Evolutionary conservation across 2,888 invertebrate species (phyloP), one percentile per base, ranked within the genome.

Genomic region (Heliothis peltigera): DNA sequence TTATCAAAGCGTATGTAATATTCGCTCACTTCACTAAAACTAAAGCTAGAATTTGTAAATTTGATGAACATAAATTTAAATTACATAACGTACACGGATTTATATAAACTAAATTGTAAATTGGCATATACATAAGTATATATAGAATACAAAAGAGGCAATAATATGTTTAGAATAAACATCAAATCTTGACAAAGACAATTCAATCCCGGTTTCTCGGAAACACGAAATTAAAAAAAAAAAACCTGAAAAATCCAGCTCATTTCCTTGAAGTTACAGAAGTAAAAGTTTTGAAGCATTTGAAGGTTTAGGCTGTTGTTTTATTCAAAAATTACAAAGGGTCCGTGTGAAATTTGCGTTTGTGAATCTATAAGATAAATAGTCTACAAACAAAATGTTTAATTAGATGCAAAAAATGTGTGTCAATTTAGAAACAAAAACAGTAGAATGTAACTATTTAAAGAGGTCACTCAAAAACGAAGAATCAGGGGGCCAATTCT

Each of bases 61-160:
- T 52, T 44, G 70, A 77, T 73, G 42, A 55, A 52, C 64, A 54
- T 56, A 52, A 62, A 54, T 56, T 52, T 44, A 46, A 73, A 70
- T 77, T 70, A 61, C 51, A 77, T 70, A n/a, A n/a, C n/a, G n/a
- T n/a, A n/a, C n/a, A 59, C 21, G 51, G 51, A 12, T 32, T 63
- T 58, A 15, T n/a, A 17, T 43, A 49, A 47, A 35, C 42, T 25
- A 53, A 59, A 51, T 52, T 64, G 25, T 17, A 63, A 73, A 76
- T 73, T 49, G 59, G 57, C 54, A 53, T n/a, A 75, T 42, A 56
- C 17, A 21, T 43, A n/a, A n/a, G n/a, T n/a, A n/a, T n/a, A n/a
- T n/a, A n/a, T n/a, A n/a, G n/a, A n/a, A n/a, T n/a, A n/a, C n/a
- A 6, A 32, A 59, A 18, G 32, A 56, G 53, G 52, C 43, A 56